These are phyloP conservation scores for Castor canadensis DNA, from an alignment of 2,113 vertebrate genomes.

Conservation along the genomic window DNA sequence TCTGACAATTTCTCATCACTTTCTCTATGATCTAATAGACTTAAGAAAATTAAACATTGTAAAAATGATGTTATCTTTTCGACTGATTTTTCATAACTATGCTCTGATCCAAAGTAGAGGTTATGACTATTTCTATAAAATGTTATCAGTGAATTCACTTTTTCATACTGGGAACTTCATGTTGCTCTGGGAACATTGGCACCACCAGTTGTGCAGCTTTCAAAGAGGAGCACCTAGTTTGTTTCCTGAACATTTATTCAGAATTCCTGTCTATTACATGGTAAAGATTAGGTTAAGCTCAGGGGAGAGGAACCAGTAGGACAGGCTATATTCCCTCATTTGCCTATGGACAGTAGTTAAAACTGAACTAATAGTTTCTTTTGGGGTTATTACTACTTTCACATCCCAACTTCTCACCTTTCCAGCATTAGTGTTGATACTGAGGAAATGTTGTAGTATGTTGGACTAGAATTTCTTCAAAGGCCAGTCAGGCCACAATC, in stretches of 20 bases:
- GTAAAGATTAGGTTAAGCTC: background rate
- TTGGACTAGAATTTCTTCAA: slow-evolving; percentile 53
- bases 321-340: background rate
- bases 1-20: background rate
- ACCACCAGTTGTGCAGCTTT: background rate
- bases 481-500: background rate
- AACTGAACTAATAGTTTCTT: background rate
- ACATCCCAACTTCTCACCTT: background rate
- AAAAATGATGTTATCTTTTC: background rate
- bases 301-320: background rate
- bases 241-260: background rate
- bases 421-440: background rate
- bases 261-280: background rate
- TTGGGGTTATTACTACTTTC: background rate
- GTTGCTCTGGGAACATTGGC: background rate
- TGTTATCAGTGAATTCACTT: background rate
- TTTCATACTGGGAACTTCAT: background rate
- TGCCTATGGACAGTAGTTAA: background rate
- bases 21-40: background rate
- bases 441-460: background rate
- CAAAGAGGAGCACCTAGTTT: background rate
- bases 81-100: background rate
- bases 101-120: background rate
- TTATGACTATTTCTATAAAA: too few species aligned
- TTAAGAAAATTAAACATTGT: background rate